Evolutionary conservation across 2,888 invertebrate species (phyloP), one percentile per base, ranked within the genome.

Genomic region (Cephus spinipes): DNA sequence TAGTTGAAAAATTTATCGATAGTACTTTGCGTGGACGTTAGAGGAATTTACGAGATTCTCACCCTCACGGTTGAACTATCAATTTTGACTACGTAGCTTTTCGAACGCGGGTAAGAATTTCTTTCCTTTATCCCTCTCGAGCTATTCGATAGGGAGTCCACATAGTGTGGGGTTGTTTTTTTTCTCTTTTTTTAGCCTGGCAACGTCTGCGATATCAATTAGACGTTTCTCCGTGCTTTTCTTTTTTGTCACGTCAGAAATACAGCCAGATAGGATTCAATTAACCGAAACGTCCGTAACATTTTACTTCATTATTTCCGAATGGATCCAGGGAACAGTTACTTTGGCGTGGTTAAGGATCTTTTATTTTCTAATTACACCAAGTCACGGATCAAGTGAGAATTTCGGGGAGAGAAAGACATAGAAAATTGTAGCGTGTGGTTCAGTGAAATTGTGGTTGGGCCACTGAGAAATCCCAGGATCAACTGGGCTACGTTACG

Each of bases 341-440:
- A 23, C 34, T 32, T 35, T 32, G 30, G 6, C n/a, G 32, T 36
- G n/a, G 73, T 74, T 76, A 40, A 32, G 35, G 30, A 69, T 32
- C 30, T 35, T 69, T 71, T 73, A 34, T 73, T 34, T 15, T n/a
- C 12, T 73, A 79, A 40, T 81, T 77, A 75, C 73, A 77, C 79
- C 79, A 55, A 15, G 83, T 75, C 79, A 68, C 73, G 75, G 76
- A 76, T 77, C 74, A 78, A 30, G 73, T 31, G 34, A 15, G 34
- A 69, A 74, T 15, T 69, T 76, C 73, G 68, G 68, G 55, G 55
- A 55, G 35, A 33, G 78, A 76, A 33, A 80, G 78, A 80, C 11
- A 32, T 32, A 30, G 33, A n/a, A 33, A 68, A 15, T 30, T 40
- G 3, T 23, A 12, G 35, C 68, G 55, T 55, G 55, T 55, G 23